Percentiles rank a stretch among this genome's conserved stretches.
Conservation (phyloP, 53 echinoderm and acorn worm genomes). For the Echinarachnius parma region DNA sequence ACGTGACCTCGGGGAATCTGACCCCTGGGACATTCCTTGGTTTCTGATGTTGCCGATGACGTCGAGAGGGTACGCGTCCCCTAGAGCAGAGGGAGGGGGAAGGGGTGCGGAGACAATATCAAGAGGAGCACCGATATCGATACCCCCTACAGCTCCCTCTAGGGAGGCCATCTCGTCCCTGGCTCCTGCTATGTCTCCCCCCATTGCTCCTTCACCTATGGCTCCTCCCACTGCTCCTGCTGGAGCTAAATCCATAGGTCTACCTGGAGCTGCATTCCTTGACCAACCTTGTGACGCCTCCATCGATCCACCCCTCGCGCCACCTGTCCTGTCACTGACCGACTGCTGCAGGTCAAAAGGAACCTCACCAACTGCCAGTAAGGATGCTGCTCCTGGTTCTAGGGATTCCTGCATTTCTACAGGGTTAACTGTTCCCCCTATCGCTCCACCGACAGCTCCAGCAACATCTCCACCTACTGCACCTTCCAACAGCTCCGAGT, state of each 20-base stretch:
- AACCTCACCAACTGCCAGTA: too few relatives aligned
- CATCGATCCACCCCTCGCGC: too few relatives aligned
- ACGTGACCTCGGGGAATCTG: neutral
- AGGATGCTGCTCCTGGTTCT: too few relatives aligned
- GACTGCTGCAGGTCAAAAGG: too few relatives aligned
- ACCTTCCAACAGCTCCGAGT: neutral
- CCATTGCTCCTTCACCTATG: conserved; percentile 15
- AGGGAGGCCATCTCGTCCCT: conserved; percentile 19
- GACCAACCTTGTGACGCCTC: too few relatives aligned
- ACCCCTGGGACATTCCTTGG: neutral
- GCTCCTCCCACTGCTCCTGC: conserved; percentile 7
- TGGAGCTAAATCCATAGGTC: neutral
- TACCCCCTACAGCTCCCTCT: conserved; percentile 24
- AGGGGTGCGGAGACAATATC: conserved; percentile 9
- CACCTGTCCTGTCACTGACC: too few relatives aligned
- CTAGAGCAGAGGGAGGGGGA: neutral
- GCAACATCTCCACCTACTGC: conserved; percentile 5
- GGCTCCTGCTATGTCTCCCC: neutral
- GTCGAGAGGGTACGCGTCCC: conserved; percentile 27
- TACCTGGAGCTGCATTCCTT: too few relatives aligned
- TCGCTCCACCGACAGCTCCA: neutral
- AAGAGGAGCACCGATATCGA: conserved; percentile 4
- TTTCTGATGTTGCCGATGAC: conserved; percentile 26
- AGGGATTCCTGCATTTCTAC: too few relatives aligned
- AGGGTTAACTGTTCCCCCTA: conserved; percentile 17